Conservation (phyloP, 2,113 vertebrate species). For the Theristicus caerulescens region DNA sequence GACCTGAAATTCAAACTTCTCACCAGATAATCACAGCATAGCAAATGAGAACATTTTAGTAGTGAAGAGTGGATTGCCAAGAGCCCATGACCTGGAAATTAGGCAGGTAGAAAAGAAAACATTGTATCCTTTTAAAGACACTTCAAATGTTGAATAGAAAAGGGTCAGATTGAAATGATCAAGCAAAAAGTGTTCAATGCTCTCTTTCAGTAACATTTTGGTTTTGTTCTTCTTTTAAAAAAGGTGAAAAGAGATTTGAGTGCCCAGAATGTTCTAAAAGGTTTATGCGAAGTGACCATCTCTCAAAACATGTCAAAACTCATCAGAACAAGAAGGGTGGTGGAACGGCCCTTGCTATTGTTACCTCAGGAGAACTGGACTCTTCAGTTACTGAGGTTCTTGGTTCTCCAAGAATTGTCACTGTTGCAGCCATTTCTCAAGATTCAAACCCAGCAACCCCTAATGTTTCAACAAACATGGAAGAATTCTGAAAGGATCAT, state of each 20-base stretch:
- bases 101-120: background rate
- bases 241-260: constrained; percentile 98
- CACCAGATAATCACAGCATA: background rate
- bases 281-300: constrained; percentile 99
- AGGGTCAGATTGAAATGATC: background rate
- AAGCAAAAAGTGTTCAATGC: background rate
- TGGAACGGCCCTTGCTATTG: constrained; percentile 90
- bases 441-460: constrained; percentile 97
- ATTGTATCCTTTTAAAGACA: background rate
- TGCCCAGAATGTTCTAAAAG: constrained; percentile 98
- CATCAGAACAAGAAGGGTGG: constrained; percentile 99
- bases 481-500: constrained; percentile 82
- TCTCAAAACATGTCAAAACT: constrained; percentile 99
- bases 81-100: background rate
- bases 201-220: constrained; percentile 10
- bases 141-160: background rate
- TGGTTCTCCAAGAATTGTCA: constrained; percentile 91
- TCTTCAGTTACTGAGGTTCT: constrained; percentile 89
- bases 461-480: constrained; percentile 92
- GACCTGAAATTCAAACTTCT: background rate
- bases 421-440: constrained; percentile 93
- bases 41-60: background rate
- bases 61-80: background rate
- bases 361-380: constrained; percentile 97
- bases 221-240: constrained; percentile 42